Base-by-base conservation (phyloP, 1,140 invertebrate species). In the Lordiphosa clarofinis region DNA sequence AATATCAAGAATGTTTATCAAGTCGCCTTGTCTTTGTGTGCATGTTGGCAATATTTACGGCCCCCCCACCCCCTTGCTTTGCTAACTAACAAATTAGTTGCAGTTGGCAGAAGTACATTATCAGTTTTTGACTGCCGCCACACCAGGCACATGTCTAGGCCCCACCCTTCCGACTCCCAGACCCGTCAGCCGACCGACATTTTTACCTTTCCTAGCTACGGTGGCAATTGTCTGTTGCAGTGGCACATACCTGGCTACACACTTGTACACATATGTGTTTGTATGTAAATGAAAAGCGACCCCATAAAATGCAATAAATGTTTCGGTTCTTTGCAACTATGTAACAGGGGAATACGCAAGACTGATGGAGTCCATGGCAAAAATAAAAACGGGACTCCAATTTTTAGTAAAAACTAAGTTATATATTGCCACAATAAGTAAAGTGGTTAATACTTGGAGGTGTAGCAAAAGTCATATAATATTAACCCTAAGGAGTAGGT, bases 41-140 rank as follows among this genome's bases (percentile, higher is more conserved):
- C 56, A 40, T 40, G 57, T 56, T 31, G 33, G 52, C 56, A 43
- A 43, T 71, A 66, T 53, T 61, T 66, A 64, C 68, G 69, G 71
- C 54, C 39, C 46, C 52, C 68, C 56, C 35, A 39, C 52, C 68
- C 49, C 31, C 15, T 53, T 13, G 54, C 37, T 37, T 35, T 35
- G 6, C 57, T 39, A 21, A 21, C 47, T 42, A 73, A 73, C 70
- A 73, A 74, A 74, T 74, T 69, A 69, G 71, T 56, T 74, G 59
- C 64, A 69, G 55, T 73, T 63, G 55, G 69, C 60, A 49, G 59
- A 21, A 46, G 54, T 42, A 35, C 55, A 73, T 73, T 73, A 74
- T 74, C 71, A 68, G 71, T 73, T 73, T 74, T 70, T 74, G 55
- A 68, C 53, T 65, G 59, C 61, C 52, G 56, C 55, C 28, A 35